Evolutionary conservation across 2,113 vertebrate species (phyloP), one percentile per base, ranked within the genome.

Genomic region (Lanius ludovicianus): DNA sequence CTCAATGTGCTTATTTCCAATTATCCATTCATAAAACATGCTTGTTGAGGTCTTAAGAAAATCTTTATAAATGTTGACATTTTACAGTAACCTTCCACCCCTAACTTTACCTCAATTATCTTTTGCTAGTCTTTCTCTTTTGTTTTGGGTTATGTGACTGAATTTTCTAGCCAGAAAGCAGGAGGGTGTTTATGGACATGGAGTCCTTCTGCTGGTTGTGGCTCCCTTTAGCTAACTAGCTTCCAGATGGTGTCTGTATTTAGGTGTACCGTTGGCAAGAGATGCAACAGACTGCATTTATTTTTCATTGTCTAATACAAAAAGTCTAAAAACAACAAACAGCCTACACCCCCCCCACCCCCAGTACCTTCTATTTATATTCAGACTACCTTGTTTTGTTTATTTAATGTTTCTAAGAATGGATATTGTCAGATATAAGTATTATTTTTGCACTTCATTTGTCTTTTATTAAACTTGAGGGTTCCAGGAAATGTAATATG

Each of bases 1-100:
- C 19, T 74, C 10, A 23, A 0, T 56, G 4, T 6, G 2, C 31
- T 69, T 2, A 6, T 64, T 89, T 64, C 19, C 1, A 9, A 2
- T 56, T 85, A 68, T 30, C 27, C 3, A 5, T 41, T 68, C 10
- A 28, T 79, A 56, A 39, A 84, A 70, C 16, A 50, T 86, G 30
- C 30, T 83, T 12, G 12, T 0, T 46, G 20, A 41, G 1, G 7
- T 75, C 8, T 83, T 82, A 3, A 77, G 37, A 53, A 46, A 67
- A 28, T 37, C 9, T 56, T 21, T n/a, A 18, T 47, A 35, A 24
- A 46, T 27, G 20, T 50, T 78, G 15, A 17, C 47, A 12, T 35
- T 82, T 64, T 55, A 25, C n/a, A 33, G 6, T 19, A 3, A 60
- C 7, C 27, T 86, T 83, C 24, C 17, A 67, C 6, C 1, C 5